Base-by-base conservation (phyloP, 2,113 vertebrate genomes). In the Prinia subflava region DNA sequence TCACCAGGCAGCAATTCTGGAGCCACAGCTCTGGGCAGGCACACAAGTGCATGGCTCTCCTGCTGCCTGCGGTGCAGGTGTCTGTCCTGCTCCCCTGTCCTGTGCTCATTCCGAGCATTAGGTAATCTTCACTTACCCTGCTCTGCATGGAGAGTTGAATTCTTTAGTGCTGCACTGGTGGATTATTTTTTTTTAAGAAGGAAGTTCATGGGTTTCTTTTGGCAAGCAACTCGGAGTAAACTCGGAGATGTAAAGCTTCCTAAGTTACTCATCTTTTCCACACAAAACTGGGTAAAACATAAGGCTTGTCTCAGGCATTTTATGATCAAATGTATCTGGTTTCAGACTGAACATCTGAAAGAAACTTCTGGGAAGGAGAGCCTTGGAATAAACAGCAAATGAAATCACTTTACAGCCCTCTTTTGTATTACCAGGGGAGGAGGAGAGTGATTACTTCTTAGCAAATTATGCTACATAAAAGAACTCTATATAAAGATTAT, bases 21-120 rank as follows among this genome's bases (percentile, higher is more conserved):
- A 64, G 57, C 44, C 5, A 4, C 63, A n/a, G 56, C 56, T 69
- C 64, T 47, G 70, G 53, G 50, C 56, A 67, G 60, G 22, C 15
- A 0, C 15, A 47, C 31, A 13, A 42, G 35, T 10, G 41, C 53
- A 5, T 41, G 0, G 0, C 35, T 59, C 11, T 56, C 8, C 22
- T 59, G 27, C 57, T 42, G 33, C 0, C 0, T 11, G 24, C 9
- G 22, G 8, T 17, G 8, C 1, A 0, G 13, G 17, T 41, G 6
- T 15, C 64, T 67, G 37, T 70, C 1, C 1, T 23, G 25, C 56
- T 70, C 9, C 10, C 42, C 31, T 73, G 56, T 33, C 49, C 56
- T 52, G 44, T 42, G 39, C 75, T 65, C 57, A 7, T 83, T 82
- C 27, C 41, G 52, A 65, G 57, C 15, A 2, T 31, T 2, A 2